These are phyloP conservation scores for Lomographa bimaculata DNA, from an alignment of 2,888 invertebrate genomes.

Conservation along the genomic window DNA sequence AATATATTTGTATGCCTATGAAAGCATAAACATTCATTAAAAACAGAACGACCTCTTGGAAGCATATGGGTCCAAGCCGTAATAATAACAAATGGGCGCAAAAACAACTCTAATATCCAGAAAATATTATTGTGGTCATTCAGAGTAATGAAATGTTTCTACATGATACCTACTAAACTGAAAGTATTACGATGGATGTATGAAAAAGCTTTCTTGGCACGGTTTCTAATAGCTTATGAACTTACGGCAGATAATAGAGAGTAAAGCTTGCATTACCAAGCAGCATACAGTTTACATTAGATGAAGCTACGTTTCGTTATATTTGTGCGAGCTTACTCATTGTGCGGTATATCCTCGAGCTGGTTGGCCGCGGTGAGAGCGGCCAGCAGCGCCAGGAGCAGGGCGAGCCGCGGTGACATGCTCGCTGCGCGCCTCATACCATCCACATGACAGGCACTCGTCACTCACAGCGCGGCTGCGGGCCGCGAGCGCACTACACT, in stretches of 20 bases:
- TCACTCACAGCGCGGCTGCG: slow-evolving; percentile 44
- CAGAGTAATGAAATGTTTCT: slow-evolving; percentile 6
- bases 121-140: slow-evolving; percentile 4
- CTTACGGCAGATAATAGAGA: no score
- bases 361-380: slow-evolving; percentile 85
- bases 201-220: slow-evolving; percentile 3
- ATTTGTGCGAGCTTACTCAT: slow-evolving; percentile 87
- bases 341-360: slow-evolving; percentile 95
- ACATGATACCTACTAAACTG: no score
- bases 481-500: slow-evolving; percentile 61
- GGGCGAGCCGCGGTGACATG: slow-evolving; percentile 64
- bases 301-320: no score
- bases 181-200: no score
- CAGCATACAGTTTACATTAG: neutral
- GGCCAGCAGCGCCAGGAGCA: slow-evolving; percentile 62
- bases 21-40: no score
- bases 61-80: slow-evolving; percentile 17
- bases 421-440: slow-evolving; percentile 62
- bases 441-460: slow-evolving; percentile 70
- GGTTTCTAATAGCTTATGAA: neutral
- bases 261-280: slow-evolving; percentile 14
- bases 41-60: slow-evolving; percentile 18
- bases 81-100: slow-evolving; percentile 25
- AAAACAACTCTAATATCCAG: slow-evolving; percentile 19
- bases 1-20: no score